phyloP scores from a whole-genome alignment of 2,113 vertebrate species.

The Actinemys pallida region DNA sequence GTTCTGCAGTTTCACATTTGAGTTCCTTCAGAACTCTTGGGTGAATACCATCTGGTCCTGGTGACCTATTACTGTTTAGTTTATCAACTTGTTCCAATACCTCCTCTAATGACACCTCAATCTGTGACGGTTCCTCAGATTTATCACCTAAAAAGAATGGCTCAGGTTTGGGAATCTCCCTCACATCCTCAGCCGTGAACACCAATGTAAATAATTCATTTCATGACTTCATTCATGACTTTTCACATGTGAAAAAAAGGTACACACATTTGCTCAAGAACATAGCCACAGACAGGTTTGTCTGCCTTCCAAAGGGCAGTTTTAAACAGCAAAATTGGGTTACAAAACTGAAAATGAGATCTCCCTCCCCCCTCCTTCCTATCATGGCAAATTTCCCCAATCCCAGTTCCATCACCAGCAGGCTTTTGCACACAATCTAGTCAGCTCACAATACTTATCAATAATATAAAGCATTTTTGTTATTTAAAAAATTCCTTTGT shows the following conservation, averaged over 20 bases:
- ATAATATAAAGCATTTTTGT: not conserved
- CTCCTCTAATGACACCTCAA: no score
- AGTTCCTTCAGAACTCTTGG: no score
- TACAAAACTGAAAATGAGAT: not conserved
- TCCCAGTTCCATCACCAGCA: not conserved
- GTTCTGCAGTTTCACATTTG: no score
- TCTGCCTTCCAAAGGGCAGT: not conserved
- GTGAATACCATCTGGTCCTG: no score
- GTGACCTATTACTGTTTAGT: no score
- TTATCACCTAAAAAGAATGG: no score
- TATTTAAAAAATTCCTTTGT: not conserved
- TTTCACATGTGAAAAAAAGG: not conserved
- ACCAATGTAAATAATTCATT: no score
- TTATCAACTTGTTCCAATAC: no score
- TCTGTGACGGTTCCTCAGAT: no score
- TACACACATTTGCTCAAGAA: not conserved
- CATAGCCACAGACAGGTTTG: not conserved
- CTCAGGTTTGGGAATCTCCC: no score
- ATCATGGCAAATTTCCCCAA: not conserved
- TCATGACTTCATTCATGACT: not conserved
- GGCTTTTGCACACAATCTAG: not conserved
- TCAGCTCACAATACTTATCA: not conserved
- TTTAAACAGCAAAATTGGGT: not conserved
- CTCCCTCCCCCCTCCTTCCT: accelerated
- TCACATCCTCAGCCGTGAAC: no score